Percentiles rank a stretch among this genome's conserved stretches.
phyloP scores from a whole-genome alignment of 1,140 invertebrate species.

The Papilio polytes region DNA sequence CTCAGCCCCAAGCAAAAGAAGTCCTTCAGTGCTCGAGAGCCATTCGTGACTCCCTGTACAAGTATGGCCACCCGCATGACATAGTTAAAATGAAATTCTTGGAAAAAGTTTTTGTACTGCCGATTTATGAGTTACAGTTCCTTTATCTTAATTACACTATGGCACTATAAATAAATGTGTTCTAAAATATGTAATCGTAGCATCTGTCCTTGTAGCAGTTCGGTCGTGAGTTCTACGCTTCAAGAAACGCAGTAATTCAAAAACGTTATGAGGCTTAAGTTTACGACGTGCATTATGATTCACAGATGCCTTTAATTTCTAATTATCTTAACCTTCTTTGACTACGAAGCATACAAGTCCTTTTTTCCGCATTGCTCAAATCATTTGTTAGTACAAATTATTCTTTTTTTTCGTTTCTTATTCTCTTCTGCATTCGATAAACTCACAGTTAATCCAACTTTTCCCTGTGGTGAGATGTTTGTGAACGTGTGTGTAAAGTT shows the following conservation, averaged over 20 bases:
- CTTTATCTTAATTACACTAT: conserved; percentile 41
- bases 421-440: background rate
- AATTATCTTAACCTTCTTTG: conserved; percentile 78
- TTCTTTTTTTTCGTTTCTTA: background rate
- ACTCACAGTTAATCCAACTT: background rate
- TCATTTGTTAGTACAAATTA: background rate
- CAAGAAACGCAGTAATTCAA: conserved; percentile 49
- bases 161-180: conserved; percentile 38
- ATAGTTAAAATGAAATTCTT: conserved; percentile 47
- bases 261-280: conserved; percentile 61
- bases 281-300: conserved; percentile 64
- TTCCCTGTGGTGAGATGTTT: background rate
- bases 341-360: conserved; percentile 58
- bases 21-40: conserved; percentile 70
- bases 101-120: conserved; percentile 34
- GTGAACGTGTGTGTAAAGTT: background rate
- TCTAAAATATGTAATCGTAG: conserved; percentile 48
- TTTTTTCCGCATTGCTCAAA: conserved; percentile 42
- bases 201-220: conserved; percentile 50
- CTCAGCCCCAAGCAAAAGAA: conserved; percentile 71
- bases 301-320: conserved; percentile 70
- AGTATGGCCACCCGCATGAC: conserved; percentile 54
- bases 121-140: conserved; percentile 11
- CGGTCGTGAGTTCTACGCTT: conserved; percentile 50
- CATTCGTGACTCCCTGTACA: conserved; percentile 65